phyloP scores from a whole-genome alignment of 1,140 invertebrate genomes.

The Drosophila orosa region DNA sequence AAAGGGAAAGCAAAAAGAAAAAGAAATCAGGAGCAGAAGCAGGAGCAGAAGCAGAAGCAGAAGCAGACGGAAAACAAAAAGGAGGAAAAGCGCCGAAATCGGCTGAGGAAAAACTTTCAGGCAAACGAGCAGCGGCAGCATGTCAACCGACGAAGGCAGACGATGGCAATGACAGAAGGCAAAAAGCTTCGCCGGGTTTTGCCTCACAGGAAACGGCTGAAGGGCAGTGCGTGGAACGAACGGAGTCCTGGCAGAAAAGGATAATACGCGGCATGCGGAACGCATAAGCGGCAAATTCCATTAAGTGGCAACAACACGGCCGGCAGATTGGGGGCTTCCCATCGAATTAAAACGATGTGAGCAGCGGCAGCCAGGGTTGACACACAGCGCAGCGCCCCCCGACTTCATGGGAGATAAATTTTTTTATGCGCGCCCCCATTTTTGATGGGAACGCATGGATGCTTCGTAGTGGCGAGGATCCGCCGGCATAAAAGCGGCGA shows the following conservation, averaged over 20 bases:
- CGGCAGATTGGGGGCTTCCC: conserved; percentile 25
- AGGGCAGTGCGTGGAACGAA: conserved; percentile 7
- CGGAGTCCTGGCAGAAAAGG: conserved; percentile 58
- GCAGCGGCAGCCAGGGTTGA: conserved; percentile 58
- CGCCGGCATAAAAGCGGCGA: conserved; percentile 6
- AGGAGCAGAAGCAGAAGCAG: background rate
- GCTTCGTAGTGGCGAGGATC: conserved; percentile 6
- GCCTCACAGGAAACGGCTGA: conserved; percentile 59
- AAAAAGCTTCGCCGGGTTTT: conserved; percentile 27
- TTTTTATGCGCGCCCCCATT: conserved; percentile 51
- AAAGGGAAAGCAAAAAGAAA: background rate
- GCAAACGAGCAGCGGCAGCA: conserved; percentile 38
- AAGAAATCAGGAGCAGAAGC: background rate
- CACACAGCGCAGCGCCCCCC: conserved; percentile 16
- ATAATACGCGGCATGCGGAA: conserved; percentile 81
- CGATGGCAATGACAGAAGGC: conserved; percentile 9
- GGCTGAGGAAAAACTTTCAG: conserved; percentile 48
- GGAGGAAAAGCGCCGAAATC: conserved; percentile 28
- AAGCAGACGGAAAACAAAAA: conserved; percentile 45
- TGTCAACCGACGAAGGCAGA: conserved; percentile 40
- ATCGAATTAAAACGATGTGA: conserved; percentile 76
- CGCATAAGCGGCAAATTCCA: conserved; percentile 82
- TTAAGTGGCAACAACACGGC: conserved; percentile 72
- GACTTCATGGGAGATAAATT: conserved; percentile 75
- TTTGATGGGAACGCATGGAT: conserved; percentile 62